These are phyloP conservation scores for Drosophila subquinaria DNA, from an alignment of 2,888 invertebrate genomes.

Conservation along the genomic window DNA sequence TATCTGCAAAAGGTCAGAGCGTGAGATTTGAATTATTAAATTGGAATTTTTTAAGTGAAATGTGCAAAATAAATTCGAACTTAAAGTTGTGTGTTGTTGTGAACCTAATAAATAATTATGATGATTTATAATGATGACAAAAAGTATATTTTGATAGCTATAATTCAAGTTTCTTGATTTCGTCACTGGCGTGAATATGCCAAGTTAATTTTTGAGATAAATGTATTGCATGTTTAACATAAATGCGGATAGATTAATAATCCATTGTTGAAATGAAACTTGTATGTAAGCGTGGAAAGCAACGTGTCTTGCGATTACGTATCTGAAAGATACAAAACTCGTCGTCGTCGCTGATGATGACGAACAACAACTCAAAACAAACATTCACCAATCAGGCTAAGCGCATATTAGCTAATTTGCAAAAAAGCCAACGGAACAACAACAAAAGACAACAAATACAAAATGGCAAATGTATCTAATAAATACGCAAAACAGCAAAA, in stretches of 20 bases:
- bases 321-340: conserved; percentile 25
- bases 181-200: not conserved
- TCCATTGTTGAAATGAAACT: conserved; percentile 5
- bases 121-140: conserved; percentile 4
- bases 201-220: conserved; percentile 3
- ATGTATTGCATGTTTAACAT: conserved; percentile 14
- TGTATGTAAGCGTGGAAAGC: conserved; percentile 21
- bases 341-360: conserved; percentile 23
- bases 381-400: conserved; percentile 71
- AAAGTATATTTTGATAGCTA: not conserved
- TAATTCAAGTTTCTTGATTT: not conserved
- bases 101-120: not conserved
- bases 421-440: conserved; percentile 33
- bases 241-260: conserved; percentile 13
- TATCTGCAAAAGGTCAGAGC: conserved; percentile 79
- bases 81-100: conserved; percentile 21
- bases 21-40: conserved; percentile 57
- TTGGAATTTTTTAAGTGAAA: conserved; percentile 22
- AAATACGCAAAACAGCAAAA: conserved; percentile 65
- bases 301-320: conserved; percentile 10
- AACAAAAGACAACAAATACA: conserved; percentile 16
- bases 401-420: conserved; percentile 76
- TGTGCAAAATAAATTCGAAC: not conserved
- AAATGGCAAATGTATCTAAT: conserved; percentile 36
- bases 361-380: conserved; percentile 38